Evolutionary conservation across 2,797 vertebrate genomes (phyloP).

Genomic region (Scyliorhinus canicula): DNA sequence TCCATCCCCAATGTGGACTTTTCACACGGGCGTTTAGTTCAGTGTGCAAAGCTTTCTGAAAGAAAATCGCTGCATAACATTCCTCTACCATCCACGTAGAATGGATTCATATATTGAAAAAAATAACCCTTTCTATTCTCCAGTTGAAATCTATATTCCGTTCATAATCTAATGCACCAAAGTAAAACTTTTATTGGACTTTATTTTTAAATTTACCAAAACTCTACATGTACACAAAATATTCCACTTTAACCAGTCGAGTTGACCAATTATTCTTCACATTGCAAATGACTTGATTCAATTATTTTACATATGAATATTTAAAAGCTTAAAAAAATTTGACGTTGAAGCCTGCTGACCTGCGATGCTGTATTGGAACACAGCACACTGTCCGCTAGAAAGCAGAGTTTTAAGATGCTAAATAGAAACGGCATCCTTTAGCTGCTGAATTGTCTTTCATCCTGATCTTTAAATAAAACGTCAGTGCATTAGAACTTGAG

Average conservation of each 20-base stretch:
- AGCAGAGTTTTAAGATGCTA: background rate
- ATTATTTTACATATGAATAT: conserved; percentile 34
- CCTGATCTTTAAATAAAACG: background rate
- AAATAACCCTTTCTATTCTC: background rate
- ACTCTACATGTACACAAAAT: conserved; percentile 35
- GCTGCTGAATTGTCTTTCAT: background rate
- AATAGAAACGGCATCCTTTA: background rate
- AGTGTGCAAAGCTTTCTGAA: background rate
- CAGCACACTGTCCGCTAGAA: background rate
- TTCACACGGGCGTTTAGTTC: background rate
- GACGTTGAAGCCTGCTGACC: background rate
- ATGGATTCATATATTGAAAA: background rate
- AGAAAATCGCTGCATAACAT: background rate
- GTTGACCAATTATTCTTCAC: conserved; percentile 17
- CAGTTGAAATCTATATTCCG: background rate
- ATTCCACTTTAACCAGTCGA: conserved; percentile 32
- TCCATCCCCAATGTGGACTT: background rate
- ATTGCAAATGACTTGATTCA: conserved; percentile 24
- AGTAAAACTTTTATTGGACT: background rate
- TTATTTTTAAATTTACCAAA: conserved; percentile 36
- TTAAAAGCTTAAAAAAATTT: conserved; percentile 15
- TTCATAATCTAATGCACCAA: background rate
- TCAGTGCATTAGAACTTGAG: conserved; percentile 76
- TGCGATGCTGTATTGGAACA: background rate
- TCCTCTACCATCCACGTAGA: background rate